Evolutionary conservation across 2,888 invertebrate species (phyloP).

Genomic region (Endotricha flammealis): DNA sequence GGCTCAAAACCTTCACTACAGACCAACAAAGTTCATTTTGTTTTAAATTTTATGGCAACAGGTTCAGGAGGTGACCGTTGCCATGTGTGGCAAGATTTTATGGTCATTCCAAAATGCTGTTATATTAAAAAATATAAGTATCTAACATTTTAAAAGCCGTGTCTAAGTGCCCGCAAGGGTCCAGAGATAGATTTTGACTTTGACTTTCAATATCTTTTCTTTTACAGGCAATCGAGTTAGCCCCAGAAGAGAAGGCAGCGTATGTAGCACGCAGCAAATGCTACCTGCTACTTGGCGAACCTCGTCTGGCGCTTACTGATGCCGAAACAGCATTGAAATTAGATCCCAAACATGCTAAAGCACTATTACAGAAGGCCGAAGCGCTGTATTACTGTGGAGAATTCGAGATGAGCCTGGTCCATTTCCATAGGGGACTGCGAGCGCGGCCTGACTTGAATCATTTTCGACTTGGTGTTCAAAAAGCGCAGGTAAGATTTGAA

Average conservation of each 20-base stretch:
- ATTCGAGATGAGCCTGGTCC: conserved; percentile 95
- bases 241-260: conserved; percentile 90
- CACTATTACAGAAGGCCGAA: conserved; percentile 93
- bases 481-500: conserved; percentile 85
- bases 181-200: too few relatives aligned
- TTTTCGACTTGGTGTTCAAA: conserved; percentile 90
- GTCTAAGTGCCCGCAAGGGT: too few relatives aligned
- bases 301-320: conserved; percentile 87
- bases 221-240: conserved; percentile 90
- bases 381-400: conserved; percentile 94
- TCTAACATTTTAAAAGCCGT: too few relatives aligned
- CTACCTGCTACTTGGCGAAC: conserved; percentile 90
- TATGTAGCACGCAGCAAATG: conserved; percentile 94
- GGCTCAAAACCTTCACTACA: too few relatives aligned
- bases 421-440: conserved; percentile 91
- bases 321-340: conserved; percentile 88
- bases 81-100: too few relatives aligned
- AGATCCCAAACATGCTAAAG: conserved; percentile 81
- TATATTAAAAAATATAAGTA: too few relatives aligned
- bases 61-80: too few relatives aligned
- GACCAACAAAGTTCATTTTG: too few relatives aligned
- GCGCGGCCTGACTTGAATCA: conserved; percentile 90
- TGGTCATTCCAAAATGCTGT: too few relatives aligned
- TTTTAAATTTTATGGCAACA: too few relatives aligned
- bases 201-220: too few relatives aligned